Conservation (phyloP, 2,113 vertebrate species). For the Eulemur rufifrons region DNA sequence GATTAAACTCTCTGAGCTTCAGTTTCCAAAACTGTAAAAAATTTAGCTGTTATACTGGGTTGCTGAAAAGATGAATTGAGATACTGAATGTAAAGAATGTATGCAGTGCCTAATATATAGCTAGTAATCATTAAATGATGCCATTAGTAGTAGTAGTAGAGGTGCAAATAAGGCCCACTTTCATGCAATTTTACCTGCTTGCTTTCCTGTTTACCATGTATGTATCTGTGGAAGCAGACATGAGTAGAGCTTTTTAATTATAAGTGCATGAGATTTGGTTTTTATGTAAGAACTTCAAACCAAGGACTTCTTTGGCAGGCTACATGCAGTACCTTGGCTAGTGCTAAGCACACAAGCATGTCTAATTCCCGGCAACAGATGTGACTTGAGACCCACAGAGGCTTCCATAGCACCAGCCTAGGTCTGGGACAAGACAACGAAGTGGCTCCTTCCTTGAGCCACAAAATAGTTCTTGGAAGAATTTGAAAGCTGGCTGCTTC, state of each 20-base stretch:
- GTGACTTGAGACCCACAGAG: not conserved
- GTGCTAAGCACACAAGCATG: not conserved
- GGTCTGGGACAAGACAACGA: not conserved
- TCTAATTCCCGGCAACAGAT: not conserved
- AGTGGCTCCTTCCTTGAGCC: not conserved
- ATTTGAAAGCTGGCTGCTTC: not conserved
- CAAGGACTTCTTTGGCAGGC: not conserved
- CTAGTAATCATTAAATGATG: not conserved
- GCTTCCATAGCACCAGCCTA: not conserved
- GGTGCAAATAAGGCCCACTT: not conserved
- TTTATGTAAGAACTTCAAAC: not conserved
- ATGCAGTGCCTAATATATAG: fast-evolving
- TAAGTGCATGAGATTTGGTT: not conserved
- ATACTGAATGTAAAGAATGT: not conserved
- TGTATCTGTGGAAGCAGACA: not conserved
- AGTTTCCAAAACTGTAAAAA: not conserved
- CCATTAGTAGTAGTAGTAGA: not conserved
- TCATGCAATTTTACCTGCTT: not conserved
- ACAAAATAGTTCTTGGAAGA: not conserved
- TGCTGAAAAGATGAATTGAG: not conserved
- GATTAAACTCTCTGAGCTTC: not conserved
- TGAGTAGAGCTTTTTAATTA: not conserved
- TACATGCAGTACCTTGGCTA: not conserved
- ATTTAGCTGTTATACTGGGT: not conserved
- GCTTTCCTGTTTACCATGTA: not conserved